Base-by-base conservation (phyloP, 2,113 vertebrate genomes). In the Labrus mixtus region DNA sequence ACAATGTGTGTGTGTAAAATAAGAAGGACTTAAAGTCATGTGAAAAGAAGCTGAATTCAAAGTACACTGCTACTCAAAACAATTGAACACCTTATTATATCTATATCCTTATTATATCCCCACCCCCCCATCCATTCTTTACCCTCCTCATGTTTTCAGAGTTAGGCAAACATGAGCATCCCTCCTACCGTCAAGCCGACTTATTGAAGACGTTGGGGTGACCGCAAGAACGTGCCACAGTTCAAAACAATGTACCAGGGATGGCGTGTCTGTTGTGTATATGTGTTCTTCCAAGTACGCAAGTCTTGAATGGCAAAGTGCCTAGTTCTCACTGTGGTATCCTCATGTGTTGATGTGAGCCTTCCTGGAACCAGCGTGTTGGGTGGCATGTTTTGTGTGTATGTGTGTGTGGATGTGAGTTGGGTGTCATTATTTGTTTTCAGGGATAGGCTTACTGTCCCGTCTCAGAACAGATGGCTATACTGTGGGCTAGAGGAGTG, bases 401-500 rank as follows among this genome's bases (percentile, higher is more conserved):
- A 59, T 43, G 76, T 56, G 60, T 56, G 60, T 60, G 51, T 65
- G 81, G 54, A 79, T 33, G 56, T 63, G 65, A 54, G 51, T 78
- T 74, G 63, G 76, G 76, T 69, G 81, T 87, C 74, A 48, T 48
- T 83, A 84, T 90, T 91, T 92, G 76, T 80, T 83, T 89, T 88
- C 60, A 66, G 81, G 85, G 80, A 77, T 68, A 63, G 79, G 65
- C 75, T 29, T 75, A 83, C 55, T 76, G 77, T 82, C 73, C 60
- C 23, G 77, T 79, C 59, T 76, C 48, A 73, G 72, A 82, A 64
- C 78, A 79, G 72, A 84, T 69, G 76, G 74, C 57, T 58, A 29
- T n/a, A 54, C 46, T 57, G 37, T 20, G 33, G 71, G 57, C 36
- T 64, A 8, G 7, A 59, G 13, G n/a, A 68, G 16, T 55, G 37